Conservation (phyloP, 64 coral and sea anemone species). For the Montipora foliosa region DNA sequence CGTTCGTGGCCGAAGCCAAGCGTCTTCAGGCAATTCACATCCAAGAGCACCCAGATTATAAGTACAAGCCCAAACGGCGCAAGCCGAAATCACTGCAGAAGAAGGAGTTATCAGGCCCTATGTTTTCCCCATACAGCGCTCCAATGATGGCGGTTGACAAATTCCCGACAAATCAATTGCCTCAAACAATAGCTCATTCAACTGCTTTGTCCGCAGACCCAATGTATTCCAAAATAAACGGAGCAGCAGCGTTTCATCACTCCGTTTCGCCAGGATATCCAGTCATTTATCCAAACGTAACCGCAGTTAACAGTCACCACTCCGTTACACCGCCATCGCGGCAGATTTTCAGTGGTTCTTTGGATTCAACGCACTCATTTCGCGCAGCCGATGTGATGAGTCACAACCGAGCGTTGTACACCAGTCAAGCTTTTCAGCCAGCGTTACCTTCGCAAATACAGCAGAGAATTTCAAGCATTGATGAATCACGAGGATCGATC, state of each 20-base stretch:
- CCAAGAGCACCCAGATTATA: constrained; percentile 94
- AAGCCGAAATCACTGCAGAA: constrained; percentile 97
- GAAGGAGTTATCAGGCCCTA: constrained; percentile 85
- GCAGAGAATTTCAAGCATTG: constrained; percentile 85
- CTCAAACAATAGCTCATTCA: constrained; percentile 99
- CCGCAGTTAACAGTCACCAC: constrained; percentile 75
- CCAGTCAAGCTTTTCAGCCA: constrained; percentile 81
- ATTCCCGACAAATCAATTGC: constrained; percentile 99
- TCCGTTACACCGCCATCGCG: constrained; percentile 82
- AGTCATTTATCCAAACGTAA: constrained; percentile 94
- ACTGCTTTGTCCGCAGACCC: constrained; percentile 97
- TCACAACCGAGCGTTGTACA: constrained; percentile 81
- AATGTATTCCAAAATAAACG: constrained; percentile 99
- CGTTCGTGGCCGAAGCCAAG: constrained; percentile 94
- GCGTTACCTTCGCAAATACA: constrained; percentile 85
- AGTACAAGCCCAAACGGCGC: constrained; percentile 94
- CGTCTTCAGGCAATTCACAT: constrained; percentile 94
- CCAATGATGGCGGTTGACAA: constrained; percentile 99
- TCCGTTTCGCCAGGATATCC: constrained; percentile 94
- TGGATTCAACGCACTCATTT: constrained; percentile 82
- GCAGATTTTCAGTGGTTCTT: constrained; percentile 87
- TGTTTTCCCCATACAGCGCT: constrained; percentile 90
- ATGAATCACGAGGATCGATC: constrained; percentile 72
- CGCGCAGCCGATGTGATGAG: constrained; percentile 91
- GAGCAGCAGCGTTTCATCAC: constrained; percentile 95